Conservation (phyloP, 2,113 vertebrate species). For the Pycnonotus jocosus region DNA sequence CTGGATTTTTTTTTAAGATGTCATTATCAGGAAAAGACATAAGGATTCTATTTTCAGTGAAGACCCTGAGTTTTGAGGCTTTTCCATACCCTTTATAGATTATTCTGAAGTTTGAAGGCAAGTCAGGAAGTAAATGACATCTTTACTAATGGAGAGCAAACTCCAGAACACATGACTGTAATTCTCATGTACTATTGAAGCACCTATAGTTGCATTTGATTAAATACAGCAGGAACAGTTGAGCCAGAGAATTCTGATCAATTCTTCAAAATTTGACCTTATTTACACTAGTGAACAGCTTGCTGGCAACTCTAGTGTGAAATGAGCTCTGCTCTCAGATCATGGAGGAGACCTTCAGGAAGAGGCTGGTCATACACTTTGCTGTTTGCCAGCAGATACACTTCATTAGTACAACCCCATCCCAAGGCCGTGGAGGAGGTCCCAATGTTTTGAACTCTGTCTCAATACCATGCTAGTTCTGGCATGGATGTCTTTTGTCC, state of each 20-base stretch:
- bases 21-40: neutral
- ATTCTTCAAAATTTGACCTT: neutral
- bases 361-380: neutral
- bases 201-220: neutral
- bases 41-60: constrained; percentile 3
- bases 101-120: neutral
- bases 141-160: neutral
- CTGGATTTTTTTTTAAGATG: neutral
- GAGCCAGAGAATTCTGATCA: neutral
- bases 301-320: neutral
- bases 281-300: neutral
- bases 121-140: neutral
- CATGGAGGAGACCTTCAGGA: neutral
- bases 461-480: neutral
- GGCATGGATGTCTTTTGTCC: neutral
- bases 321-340: neutral
- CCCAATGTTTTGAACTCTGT: fast-evolving
- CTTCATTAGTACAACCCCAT: neutral
- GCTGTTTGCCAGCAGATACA: neutral
- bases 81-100: neutral
- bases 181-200: neutral
- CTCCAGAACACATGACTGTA: neutral
- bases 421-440: neutral
- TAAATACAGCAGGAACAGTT: neutral
- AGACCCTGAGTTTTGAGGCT: neutral